Evolutionary conservation across 2,888 invertebrate species (phyloP), one percentile per base, ranked within the genome.

Genomic region (Lysandra bellargus): DNA sequence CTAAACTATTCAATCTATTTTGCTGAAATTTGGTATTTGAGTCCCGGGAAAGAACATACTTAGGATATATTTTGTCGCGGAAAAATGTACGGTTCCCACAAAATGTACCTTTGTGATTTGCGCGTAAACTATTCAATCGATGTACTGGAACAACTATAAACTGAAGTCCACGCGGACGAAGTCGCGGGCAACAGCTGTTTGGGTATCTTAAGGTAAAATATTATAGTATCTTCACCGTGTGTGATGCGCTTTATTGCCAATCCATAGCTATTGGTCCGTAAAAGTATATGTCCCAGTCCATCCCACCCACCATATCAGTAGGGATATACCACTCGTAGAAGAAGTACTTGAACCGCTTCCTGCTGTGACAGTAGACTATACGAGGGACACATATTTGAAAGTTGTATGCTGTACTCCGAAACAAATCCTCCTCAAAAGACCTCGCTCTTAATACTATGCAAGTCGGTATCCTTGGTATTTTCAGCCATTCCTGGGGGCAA

Each of bases 311-410:
- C 82, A 86, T 84, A 44, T 86, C 84, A 0, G 64, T 0, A 0
- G 91, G 89, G 17, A 89, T 78, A 76, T 89, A 90, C 89, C 89
- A 90, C 79, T 91, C 91, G 80, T 88, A 92, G 77, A 87, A 91
- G 79, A 81, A 87, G 75, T 90, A 88, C 80, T 86, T 88, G 60
- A 60, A 86, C 37, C 89, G 83, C 0, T 77, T 81, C 37, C 85
- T 83, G 0, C 87, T 80, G 80, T 90, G 88, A 30, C 87, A 88
- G 80, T 86, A 88, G 0, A 83, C 83, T 23, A 92, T 88, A 0
- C 91, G 87, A 0, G 90, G 89, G 0, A 91, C 90, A 78, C 92
- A 92, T 0, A 92, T 82, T 81, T 91, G 91, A 81, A 91, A 91
- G 23, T 84, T 84, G 80, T 85, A 90, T 0, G 89, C 80, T 0